A percentile compares a stretch with the other conserved stretches of the same genome.
Conservation (phyloP, 2,888 invertebrate genomes). For the Notodonta dromedarius region DNA sequence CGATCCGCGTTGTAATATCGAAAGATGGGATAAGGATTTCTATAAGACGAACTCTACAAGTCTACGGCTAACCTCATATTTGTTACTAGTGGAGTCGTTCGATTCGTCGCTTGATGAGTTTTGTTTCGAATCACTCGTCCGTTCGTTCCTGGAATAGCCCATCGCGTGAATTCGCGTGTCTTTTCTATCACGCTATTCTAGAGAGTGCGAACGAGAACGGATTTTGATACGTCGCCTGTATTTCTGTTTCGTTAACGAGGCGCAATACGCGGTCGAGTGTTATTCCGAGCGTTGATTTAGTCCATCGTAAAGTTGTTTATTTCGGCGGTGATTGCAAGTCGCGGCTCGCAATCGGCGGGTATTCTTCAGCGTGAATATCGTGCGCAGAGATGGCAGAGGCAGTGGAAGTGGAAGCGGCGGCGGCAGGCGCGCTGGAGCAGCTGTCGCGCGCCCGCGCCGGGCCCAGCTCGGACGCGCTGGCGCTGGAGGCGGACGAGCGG, state of each 20-base stretch:
- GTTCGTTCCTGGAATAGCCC: constrained; percentile 2
- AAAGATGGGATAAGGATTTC: neutral
- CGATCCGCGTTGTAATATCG: neutral
- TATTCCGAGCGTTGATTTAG: neutral
- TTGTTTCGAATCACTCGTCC: neutral
- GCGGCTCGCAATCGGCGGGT: too few species aligned
- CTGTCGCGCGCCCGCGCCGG: constrained; percentile 76
- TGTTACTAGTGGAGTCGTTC: too few species aligned
- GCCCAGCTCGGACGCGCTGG: constrained; percentile 63
- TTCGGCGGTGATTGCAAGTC: too few species aligned
- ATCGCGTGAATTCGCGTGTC: neutral
- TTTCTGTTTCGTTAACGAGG: neutral
- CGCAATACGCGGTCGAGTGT: neutral
- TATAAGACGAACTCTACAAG: neutral
- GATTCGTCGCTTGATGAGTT: neutral
- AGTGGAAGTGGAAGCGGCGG: constrained; percentile 46
- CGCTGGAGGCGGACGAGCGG: constrained; percentile 84
- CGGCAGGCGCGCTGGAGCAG: constrained; percentile 45
- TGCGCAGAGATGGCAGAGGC: constrained; percentile 73
- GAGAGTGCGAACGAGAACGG: neutral
- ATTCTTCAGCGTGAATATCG: neutral
- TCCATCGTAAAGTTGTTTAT: neutral
- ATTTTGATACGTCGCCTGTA: neutral
- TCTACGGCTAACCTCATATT: neutral
- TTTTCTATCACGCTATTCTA: neutral